Conservation (phyloP, 2,888 invertebrate species). For the Abscondita cerata region DNA sequence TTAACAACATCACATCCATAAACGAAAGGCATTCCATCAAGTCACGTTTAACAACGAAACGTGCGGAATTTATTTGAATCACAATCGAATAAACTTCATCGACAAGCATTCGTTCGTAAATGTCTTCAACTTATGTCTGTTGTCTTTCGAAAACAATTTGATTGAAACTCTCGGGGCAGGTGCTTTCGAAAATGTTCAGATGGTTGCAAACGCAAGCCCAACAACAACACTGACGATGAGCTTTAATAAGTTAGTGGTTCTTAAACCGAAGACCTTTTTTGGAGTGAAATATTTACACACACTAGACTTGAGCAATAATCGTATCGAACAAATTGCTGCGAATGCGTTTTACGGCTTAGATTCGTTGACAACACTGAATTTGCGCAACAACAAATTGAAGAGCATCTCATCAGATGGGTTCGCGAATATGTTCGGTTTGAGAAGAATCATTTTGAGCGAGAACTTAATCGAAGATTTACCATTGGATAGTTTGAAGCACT, state of each 20-base stretch:
- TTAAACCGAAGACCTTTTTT: not conserved
- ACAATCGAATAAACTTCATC: too few relatives aligned
- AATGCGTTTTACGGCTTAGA: not conserved
- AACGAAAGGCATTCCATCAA: too few relatives aligned
- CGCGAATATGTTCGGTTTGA: not conserved
- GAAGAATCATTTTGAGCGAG: not conserved
- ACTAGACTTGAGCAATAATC: not conserved
- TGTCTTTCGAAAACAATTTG: not conserved
- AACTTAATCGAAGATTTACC: not conserved
- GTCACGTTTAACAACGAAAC: too few relatives aligned
- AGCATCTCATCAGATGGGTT: too few relatives aligned
- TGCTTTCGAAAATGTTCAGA: not conserved
- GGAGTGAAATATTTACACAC: not conserved
- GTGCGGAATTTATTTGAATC: too few relatives aligned
- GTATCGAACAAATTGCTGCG: not conserved
- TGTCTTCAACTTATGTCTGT: too few relatives aligned
- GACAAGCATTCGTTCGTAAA: too few relatives aligned
- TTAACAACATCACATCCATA: too few relatives aligned
- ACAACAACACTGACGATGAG: not conserved
- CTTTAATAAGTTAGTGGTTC: not conserved
- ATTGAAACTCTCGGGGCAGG: not conserved
- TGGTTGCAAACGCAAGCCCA: not conserved
- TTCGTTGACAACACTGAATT: too few relatives aligned
- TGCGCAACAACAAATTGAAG: too few relatives aligned
- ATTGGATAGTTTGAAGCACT: not conserved